Conservation (phyloP, 2,888 invertebrate genomes). For the Mystacides longicornis region DNA sequence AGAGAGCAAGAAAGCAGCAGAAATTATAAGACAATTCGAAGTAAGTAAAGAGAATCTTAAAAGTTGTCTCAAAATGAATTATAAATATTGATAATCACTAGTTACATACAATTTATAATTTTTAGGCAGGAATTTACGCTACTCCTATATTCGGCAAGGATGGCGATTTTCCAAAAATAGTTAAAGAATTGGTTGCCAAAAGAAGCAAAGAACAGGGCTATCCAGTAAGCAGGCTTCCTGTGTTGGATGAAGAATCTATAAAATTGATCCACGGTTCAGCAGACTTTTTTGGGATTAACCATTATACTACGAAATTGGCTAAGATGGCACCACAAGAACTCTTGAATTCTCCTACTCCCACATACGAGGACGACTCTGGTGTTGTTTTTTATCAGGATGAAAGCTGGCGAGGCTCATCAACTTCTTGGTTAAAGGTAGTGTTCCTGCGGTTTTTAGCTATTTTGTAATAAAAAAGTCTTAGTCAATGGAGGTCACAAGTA, state of each 20-base stretch:
- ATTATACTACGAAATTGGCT: slow-evolving; percentile 49
- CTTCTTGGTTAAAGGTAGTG: background rate
- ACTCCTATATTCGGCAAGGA: slow-evolving; percentile 52
- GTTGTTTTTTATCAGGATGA: background rate
- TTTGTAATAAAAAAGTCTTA: too few species aligned
- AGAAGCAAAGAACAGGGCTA: slow-evolving; percentile 51
- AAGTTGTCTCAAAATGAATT: background rate
- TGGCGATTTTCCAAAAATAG: slow-evolving; percentile 54
- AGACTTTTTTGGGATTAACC: slow-evolving; percentile 66
- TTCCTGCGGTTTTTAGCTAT: too few species aligned
- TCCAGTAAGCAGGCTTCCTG: background rate
- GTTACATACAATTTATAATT: slow-evolving; percentile 21
- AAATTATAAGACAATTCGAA: slow-evolving; percentile 5
- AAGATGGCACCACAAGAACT: background rate
- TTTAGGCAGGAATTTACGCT: slow-evolving; percentile 48
- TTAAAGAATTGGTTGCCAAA: slow-evolving; percentile 48
- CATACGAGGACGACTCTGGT: background rate
- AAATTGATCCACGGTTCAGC: slow-evolving; percentile 34
- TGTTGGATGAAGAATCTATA: background rate
- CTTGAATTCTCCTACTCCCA: background rate
- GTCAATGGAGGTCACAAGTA: too few species aligned
- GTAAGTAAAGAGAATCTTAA: slow-evolving; percentile 3
- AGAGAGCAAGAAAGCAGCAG: slow-evolving; percentile 4
- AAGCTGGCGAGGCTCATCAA: background rate
- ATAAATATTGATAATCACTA: too few species aligned